Evolutionary conservation across 2,113 vertebrate species (phyloP).

Genomic region (Shinisaurus crocodilurus): DNA sequence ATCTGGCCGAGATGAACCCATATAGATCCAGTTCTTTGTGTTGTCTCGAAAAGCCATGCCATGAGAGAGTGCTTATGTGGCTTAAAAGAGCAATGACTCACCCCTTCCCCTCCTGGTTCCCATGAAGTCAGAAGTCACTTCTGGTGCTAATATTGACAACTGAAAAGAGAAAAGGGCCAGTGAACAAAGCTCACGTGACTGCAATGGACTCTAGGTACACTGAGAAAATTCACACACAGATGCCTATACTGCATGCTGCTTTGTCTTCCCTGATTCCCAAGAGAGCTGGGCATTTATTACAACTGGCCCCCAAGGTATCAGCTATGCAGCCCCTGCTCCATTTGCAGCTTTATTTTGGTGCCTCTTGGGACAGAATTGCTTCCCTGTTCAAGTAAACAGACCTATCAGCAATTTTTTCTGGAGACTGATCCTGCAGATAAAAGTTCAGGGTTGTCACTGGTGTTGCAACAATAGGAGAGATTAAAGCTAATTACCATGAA

Average conservation of each 20-base stretch:
- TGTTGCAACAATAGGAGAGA: slow-evolving; percentile 29
- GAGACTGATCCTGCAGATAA: slow-evolving; percentile 34
- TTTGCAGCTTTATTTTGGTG: slow-evolving; percentile 37
- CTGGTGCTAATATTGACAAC: slow-evolving; percentile 63
- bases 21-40: slow-evolving; percentile 30
- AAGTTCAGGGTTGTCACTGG: slow-evolving; percentile 18
- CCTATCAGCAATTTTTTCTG: slow-evolving; percentile 29
- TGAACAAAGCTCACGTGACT: slow-evolving; percentile 53
- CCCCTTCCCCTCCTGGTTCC: slow-evolving; percentile 46
- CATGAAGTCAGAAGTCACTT: slow-evolving; percentile 58
- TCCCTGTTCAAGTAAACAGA: slow-evolving; percentile 37
- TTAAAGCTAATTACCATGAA: slow-evolving; percentile 24
- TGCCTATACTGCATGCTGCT: slow-evolving; percentile 48
- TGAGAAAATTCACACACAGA: slow-evolving; percentile 70
- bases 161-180: slow-evolving; percentile 55
- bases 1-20: neutral
- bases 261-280: slow-evolving; percentile 56
- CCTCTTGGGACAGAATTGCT: slow-evolving; percentile 44
- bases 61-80: slow-evolving; percentile 25
- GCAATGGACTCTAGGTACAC: slow-evolving; percentile 52
- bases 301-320: slow-evolving; percentile 50
- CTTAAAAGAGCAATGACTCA: slow-evolving; percentile 55
- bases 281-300: slow-evolving; percentile 51
- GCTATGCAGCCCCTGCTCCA: slow-evolving; percentile 44
- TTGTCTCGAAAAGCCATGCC: slow-evolving; percentile 27